A percentile compares a stretch with the other conserved stretches of the same genome.
Evolutionary conservation across 2,113 vertebrate species (phyloP).

Genomic region (Phalacrocorax pelagicus): DNA sequence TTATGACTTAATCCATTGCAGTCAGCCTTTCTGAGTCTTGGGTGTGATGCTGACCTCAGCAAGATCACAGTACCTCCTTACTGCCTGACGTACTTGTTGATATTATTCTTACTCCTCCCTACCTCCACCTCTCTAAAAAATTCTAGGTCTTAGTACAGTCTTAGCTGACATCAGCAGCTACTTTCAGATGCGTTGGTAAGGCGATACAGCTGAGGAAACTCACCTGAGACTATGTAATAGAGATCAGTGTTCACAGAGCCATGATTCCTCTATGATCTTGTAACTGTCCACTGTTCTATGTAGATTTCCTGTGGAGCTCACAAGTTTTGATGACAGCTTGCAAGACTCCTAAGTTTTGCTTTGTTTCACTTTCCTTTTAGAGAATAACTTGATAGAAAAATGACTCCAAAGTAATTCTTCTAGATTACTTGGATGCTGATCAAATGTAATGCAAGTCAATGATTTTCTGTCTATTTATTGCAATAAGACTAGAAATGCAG

Average conservation of each 20-base stretch:
- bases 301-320: background rate
- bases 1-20: background rate
- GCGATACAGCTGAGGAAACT: background rate
- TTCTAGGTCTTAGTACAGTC: background rate
- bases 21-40: background rate
- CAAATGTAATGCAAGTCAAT: background rate
- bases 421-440: background rate
- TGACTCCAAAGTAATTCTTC: background rate
- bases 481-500: background rate
- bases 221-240: background rate
- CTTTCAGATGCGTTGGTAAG: background rate
- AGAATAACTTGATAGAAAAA: background rate
- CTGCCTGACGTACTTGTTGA: background rate
- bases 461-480: background rate
- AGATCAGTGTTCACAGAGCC: background rate
- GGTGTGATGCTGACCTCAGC: constrained; percentile 1
- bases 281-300: background rate
- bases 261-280: background rate
- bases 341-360: background rate
- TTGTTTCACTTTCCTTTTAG: background rate
- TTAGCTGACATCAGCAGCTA: background rate
- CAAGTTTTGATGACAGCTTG: background rate
- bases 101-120: background rate
- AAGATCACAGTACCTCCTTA: background rate
- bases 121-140: background rate